Evolutionary conservation across 2,888 invertebrate genomes (phyloP), one percentile per base, ranked within the genome.

Genomic region (Fragum sueziense): DNA sequence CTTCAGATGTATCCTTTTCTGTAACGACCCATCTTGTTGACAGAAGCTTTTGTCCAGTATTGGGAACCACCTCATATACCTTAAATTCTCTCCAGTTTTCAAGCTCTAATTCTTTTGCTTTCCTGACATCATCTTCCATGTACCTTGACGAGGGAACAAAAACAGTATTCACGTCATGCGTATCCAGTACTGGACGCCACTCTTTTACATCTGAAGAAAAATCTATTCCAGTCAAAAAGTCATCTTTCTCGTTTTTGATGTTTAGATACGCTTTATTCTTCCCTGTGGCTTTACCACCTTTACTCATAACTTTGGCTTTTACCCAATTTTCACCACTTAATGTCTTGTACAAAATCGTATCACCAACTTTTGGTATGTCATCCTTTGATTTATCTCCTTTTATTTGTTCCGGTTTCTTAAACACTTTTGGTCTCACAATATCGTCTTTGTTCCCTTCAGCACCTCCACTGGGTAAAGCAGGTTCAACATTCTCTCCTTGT

Each of bases 231-330:
- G 33, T 25, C 25, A 61, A 61, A 2, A 9, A 25, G 2, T 61
- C 57, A 22, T 76, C 57, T 33, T 68, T 37, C n/a, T 68, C 69
- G 52, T 71, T 68, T 25, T 77, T 51, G 6, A 77, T 47, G 34
- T 83, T 83, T 1, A 74, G 67, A 73, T 75, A 80, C 7, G 73
- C 57, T 54, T 65, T 62, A 33, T 83, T 80, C 59, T 79, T 81
- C 54, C 78, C 73, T 29, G 52, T 78, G 41, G 74, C 47, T 47
- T 82, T 83, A 59, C 80, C 75, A 31, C 80, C 65, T 73, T 62
- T 52, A 33, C 74, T 61, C 37, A 74, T 20, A 27, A 73, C 57
- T 62, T 37, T 72, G 11, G 76, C 80, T 62, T 79, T 79, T 20
- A 54, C 51, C 74, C 74, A 79, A 20, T 25, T 54, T 17, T 74